Conservation (phyloP, 1,140 invertebrate species). For the Drosophila paulistorum region DNA sequence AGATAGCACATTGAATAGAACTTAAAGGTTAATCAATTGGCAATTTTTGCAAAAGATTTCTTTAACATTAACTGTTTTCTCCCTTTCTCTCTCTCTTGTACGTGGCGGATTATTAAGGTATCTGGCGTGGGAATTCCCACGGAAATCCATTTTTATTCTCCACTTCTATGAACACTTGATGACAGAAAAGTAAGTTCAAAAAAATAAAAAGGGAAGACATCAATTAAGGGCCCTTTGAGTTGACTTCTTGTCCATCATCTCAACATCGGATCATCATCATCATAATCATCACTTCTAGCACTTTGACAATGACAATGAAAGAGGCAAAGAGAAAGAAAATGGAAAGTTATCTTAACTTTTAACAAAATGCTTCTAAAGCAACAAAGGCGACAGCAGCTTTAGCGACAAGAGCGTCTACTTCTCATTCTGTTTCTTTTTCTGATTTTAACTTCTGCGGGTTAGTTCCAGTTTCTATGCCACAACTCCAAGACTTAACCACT, state of each 20-base stretch:
- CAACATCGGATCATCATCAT: constrained; percentile 3
- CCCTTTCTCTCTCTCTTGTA: background rate
- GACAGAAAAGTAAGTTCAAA: background rate
- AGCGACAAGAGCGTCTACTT: background rate
- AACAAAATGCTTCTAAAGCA: constrained; percentile 36
- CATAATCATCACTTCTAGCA: constrained; percentile 10
- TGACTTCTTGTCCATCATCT: constrained; percentile 9
- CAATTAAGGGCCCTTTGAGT: constrained; percentile 5
- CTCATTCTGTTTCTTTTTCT: background rate
- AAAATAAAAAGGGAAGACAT: constrained; percentile 1
- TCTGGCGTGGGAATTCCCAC: constrained; percentile 9
- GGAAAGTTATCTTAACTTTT: constrained; percentile 35
- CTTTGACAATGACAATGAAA: constrained; percentile 18
- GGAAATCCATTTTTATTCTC: background rate
- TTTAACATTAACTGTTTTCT: too few species aligned
- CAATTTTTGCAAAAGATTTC: background rate
- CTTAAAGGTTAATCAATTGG: background rate
- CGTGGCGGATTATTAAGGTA: background rate
- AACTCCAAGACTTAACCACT: constrained; percentile 37
- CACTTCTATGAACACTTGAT: background rate
- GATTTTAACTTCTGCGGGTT: too few species aligned
- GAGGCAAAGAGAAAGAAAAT: constrained; percentile 26
- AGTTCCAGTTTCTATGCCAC: background rate
- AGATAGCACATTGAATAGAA: background rate
- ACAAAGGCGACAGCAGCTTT: background rate